A percentile compares a stretch with the other conserved stretches of the same genome.
Conservation (phyloP, 2,113 vertebrate genomes). For the Dasyprocta punctata region DNA sequence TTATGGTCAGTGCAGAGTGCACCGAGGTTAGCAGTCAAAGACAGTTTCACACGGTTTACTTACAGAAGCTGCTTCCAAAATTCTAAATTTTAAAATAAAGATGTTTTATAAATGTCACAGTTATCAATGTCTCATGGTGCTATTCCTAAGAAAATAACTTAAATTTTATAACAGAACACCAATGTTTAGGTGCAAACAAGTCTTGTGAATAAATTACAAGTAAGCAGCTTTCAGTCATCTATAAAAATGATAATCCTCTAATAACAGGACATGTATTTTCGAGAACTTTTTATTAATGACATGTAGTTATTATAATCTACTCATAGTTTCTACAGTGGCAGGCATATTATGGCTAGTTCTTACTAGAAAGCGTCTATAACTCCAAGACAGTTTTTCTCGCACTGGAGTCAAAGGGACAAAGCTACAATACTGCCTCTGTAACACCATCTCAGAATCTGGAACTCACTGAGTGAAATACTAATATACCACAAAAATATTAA, state of each 20-base stretch:
- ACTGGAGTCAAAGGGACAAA: background rate
- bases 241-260: background rate
- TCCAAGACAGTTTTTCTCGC: background rate
- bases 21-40: constrained; percentile 36
- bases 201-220: background rate
- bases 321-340: background rate
- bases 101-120: constrained; percentile 46
- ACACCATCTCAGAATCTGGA: background rate
- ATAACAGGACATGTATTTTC: background rate
- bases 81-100: constrained; percentile 75
- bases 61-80: constrained; percentile 64
- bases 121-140: background rate
- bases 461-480: background rate
- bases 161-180: background rate
- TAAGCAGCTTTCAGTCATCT: background rate
- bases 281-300: background rate
- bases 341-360: background rate
- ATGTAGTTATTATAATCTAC: background rate
- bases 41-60: constrained; percentile 63
- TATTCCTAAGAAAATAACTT: constrained; percentile 50
- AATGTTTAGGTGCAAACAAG: background rate
- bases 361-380: background rate
- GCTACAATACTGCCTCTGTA: background rate
- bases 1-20: background rate
- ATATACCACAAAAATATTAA: background rate